Conservation (phyloP, 2,888 invertebrate species). For the Chaitophorus viminalis region DNA sequence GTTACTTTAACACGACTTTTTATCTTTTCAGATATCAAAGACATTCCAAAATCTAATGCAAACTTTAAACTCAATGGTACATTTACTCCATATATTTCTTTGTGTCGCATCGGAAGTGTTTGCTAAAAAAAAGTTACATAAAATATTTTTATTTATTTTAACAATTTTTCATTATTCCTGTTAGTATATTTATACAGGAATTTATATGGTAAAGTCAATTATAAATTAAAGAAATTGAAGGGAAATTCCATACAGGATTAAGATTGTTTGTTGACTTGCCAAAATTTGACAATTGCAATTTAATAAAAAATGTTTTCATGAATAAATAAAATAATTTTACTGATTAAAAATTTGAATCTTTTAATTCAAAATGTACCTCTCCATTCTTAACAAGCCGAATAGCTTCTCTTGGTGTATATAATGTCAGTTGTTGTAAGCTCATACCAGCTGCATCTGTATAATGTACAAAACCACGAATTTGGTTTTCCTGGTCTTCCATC, state of each 20-base stretch:
- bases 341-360: conserved; percentile 24
- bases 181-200: background rate
- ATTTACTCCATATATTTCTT: conserved; percentile 78
- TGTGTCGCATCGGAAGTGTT: conserved; percentile 82
- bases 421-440: conserved; percentile 67
- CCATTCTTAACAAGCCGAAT: conserved; percentile 83
- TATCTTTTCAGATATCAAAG: conserved; percentile 78
- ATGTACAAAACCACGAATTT: conserved; percentile 81
- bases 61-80: conserved; percentile 77
- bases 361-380: conserved; percentile 71
- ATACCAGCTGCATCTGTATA: conserved; percentile 69
- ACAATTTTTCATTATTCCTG: background rate
- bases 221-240: background rate
- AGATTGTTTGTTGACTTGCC: background rate
- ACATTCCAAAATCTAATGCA: conserved; percentile 78
- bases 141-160: background rate
- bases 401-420: conserved; percentile 70
- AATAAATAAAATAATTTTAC: conserved; percentile 29
- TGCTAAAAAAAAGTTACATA: conserved; percentile 70
- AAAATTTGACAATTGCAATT: background rate
- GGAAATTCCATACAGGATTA: background rate
- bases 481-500: conserved; percentile 84
- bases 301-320: background rate
- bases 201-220: background rate
- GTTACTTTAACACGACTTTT: conserved; percentile 74